phyloP scores from a whole-genome alignment of 1,140 invertebrate species.

The Formica selysi region DNA sequence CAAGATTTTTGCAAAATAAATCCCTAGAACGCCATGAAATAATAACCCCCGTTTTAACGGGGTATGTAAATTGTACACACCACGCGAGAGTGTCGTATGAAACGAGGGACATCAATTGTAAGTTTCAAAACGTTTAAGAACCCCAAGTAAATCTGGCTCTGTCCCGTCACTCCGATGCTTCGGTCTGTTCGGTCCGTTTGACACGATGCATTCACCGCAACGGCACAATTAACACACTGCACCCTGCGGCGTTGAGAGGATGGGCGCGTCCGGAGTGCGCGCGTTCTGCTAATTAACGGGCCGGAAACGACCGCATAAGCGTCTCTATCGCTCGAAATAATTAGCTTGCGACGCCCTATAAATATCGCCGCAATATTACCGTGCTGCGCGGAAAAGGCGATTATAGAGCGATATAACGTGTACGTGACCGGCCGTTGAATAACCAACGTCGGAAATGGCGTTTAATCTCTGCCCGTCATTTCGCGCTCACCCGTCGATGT shows the following conservation, averaged over 20 bases:
- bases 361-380: constrained; percentile 20
- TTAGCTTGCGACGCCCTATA: constrained; percentile 32
- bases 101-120: neutral
- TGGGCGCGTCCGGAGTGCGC: neutral
- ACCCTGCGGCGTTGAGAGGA: neutral
- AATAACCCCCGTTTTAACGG: too few species aligned
- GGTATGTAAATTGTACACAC: neutral
- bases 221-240: constrained; percentile 25
- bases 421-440: constrained; percentile 4
- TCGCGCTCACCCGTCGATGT: neutral
- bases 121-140: constrained; percentile 1
- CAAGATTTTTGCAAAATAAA: neutral
- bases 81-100: neutral
- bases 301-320: constrained; percentile 22
- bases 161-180: too few species aligned
- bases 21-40: neutral
- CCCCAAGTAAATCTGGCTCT: too few species aligned
- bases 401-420: constrained; percentile 29
- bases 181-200: constrained; percentile 9
- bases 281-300: constrained; percentile 41
- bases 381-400: neutral
- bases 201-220: constrained; percentile 16
- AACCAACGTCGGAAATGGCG: constrained; percentile 29
- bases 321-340: constrained; percentile 41
- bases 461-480: constrained; percentile 55